Evolutionary conservation across 2,888 invertebrate genomes (phyloP).

Genomic region (Erebia aethiops): DNA sequence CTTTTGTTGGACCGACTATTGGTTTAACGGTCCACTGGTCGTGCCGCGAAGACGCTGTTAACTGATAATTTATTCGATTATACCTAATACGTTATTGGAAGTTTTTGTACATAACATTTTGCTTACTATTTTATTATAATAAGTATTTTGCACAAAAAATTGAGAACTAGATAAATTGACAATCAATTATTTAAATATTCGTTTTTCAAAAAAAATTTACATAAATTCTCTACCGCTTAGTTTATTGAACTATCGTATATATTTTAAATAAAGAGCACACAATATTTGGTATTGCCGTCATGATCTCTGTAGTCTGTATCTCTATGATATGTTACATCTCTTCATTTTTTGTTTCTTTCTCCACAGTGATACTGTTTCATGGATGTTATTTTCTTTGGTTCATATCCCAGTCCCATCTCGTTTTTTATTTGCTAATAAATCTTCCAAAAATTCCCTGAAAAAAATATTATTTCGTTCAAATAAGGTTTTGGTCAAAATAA

Average conservation of each 20-base stretch:
- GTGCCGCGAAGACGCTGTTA: slow-evolving; percentile 38
- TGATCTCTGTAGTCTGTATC: no score
- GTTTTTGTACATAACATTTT: slow-evolving; percentile 9
- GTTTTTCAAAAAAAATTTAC: background rate
- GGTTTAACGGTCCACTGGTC: slow-evolving; percentile 56
- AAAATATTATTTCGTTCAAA: background rate
- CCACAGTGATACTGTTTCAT: no score
- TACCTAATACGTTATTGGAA: slow-evolving; percentile 16
- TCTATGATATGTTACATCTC: no score
- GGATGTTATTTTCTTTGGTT: no score
- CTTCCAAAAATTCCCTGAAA: no score
- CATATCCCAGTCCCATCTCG: no score
- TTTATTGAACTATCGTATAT: background rate
- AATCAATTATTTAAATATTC: background rate
- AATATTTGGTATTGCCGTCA: no score
- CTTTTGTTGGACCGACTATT: slow-evolving; percentile 40
- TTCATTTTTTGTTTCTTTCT: no score
- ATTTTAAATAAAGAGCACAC: no score
- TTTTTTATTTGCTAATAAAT: no score
- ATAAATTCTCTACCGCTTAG: background rate
- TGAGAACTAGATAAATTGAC: background rate
- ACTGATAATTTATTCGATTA: slow-evolving; percentile 35
- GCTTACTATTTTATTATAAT: background rate
- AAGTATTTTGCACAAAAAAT: slow-evolving; percentile 2
- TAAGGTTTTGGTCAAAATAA: background rate